Percentiles rank a stretch among this genome's conserved stretches.
These are phyloP conservation scores for Planococcus citri DNA, from an alignment of 1,140 invertebrate genomes.

Conservation along the genomic window DNA sequence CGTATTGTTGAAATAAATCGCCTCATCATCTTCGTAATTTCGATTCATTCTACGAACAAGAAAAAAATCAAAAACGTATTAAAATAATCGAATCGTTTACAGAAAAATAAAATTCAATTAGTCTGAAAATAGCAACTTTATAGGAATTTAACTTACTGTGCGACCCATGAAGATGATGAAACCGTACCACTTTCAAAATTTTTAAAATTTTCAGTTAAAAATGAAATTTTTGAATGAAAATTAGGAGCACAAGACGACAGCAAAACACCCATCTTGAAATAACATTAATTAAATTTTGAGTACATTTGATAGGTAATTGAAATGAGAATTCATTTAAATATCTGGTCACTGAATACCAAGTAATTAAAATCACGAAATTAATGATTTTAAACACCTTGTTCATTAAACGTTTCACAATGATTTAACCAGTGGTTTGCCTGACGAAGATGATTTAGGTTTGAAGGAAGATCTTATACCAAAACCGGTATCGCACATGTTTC, in stretches of 20 bases:
- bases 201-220: not conserved
- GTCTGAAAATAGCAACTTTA: not conserved
- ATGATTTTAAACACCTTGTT: not conserved
- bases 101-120: too few relatives aligned
- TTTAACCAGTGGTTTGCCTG: not conserved
- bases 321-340: too few relatives aligned
- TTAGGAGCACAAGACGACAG: not conserved
- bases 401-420: not conserved
- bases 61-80: too few relatives aligned
- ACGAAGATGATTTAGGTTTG: not conserved
- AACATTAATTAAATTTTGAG: not conserved
- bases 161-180: not conserved
- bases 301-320: too few relatives aligned
- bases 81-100: too few relatives aligned
- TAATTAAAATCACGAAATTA: too few relatives aligned
- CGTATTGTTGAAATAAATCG: too few relatives aligned
- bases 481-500: constrained; percentile 1
- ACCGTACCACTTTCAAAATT: not conserved
- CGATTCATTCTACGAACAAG: too few relatives aligned
- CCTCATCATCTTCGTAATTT: too few relatives aligned
- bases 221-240: not conserved
- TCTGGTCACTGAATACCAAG: too few relatives aligned
- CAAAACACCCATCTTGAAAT: not conserved
- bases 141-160: not conserved
- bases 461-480: not conserved